Percentiles rank a stretch among this genome's conserved stretches.
Conservation (phyloP, 2,888 invertebrate species). For the Anoplius nigerrimus region DNA sequence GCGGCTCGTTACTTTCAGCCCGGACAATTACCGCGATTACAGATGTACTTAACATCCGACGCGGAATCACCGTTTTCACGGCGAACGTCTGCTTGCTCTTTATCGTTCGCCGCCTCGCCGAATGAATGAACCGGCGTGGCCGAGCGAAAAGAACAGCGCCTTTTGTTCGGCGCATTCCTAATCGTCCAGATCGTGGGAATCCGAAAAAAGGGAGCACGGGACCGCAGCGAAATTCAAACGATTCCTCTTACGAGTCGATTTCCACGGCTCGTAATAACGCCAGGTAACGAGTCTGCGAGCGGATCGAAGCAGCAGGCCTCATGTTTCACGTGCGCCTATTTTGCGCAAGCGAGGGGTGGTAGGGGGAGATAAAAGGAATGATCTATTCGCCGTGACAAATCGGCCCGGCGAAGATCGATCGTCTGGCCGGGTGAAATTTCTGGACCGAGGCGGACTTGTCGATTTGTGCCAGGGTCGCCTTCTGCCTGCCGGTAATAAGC, state of each 20-base stretch:
- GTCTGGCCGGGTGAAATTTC: constrained; percentile 24
- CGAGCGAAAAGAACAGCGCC: background rate
- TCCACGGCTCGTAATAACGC: too few species aligned
- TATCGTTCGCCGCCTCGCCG: background rate
- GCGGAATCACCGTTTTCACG: constrained; percentile 44
- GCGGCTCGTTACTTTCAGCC: constrained; percentile 52
- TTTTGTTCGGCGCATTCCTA: background rate
- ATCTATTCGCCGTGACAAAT: background rate
- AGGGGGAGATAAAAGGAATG: too few species aligned
- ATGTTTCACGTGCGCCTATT: too few species aligned
- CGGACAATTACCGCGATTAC: constrained; percentile 59
- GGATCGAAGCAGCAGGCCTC: too few species aligned
- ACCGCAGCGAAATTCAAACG: too few species aligned
- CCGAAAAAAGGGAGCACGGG: background rate
- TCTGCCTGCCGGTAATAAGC: constrained; percentile 6
- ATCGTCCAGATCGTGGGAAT: background rate
- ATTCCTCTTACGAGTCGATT: too few species aligned
- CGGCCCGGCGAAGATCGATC: constrained; percentile 18
- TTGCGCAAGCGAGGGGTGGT: too few species aligned
- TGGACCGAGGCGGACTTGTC: background rate
- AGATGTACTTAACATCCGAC: constrained; percentile 53
- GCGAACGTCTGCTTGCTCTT: background rate
- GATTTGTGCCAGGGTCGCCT: constrained; percentile 34
- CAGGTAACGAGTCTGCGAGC: too few species aligned
- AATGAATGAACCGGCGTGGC: constrained; percentile 11